phyloP scores from a whole-genome alignment of 1,140 invertebrate species.

The Rhagoletis pomonella region DNA sequence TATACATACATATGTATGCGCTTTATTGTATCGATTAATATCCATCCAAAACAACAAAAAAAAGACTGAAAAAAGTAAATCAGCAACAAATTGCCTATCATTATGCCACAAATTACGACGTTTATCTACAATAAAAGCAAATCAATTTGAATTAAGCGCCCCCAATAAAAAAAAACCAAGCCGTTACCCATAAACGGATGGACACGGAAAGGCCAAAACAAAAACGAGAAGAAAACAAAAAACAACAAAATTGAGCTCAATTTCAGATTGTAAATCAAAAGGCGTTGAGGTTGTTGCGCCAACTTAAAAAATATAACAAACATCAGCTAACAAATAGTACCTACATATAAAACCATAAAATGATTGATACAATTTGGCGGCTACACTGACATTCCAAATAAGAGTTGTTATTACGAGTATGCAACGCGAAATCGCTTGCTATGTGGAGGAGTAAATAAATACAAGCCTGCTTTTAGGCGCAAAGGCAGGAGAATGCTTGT shows the following conservation, averaged over 20 bases:
- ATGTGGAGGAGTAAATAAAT: neutral
- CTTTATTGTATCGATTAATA: neutral
- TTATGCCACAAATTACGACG: conserved; percentile 27
- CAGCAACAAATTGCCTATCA: conserved; percentile 52
- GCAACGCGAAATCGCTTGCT: neutral
- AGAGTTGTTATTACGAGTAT: conserved; percentile 37
- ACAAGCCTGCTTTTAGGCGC: conserved; percentile 10
- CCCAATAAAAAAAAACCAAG: neutral
- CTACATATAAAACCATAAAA: neutral
- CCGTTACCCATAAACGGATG: conserved; percentile 35
- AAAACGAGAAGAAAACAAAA: neutral
- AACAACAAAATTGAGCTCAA: neutral
- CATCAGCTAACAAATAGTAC: conserved; percentile 6
- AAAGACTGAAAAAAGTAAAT: conserved; percentile 1
- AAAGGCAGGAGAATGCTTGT: neutral
- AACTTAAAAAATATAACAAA: neutral
- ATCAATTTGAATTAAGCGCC: conserved; percentile 43
- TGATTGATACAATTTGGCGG: conserved; percentile 56
- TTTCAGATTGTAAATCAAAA: conserved; percentile 42
- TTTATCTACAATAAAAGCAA: conserved; percentile 47
- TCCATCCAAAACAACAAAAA: neutral
- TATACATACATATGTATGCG: too few species aligned
- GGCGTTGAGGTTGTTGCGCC: neutral
- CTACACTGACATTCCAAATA: conserved; percentile 54
- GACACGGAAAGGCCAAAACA: neutral